These are phyloP conservation scores for Oostethus manadensis DNA, from an alignment of 2,113 vertebrate species.

Conservation along the genomic window DNA sequence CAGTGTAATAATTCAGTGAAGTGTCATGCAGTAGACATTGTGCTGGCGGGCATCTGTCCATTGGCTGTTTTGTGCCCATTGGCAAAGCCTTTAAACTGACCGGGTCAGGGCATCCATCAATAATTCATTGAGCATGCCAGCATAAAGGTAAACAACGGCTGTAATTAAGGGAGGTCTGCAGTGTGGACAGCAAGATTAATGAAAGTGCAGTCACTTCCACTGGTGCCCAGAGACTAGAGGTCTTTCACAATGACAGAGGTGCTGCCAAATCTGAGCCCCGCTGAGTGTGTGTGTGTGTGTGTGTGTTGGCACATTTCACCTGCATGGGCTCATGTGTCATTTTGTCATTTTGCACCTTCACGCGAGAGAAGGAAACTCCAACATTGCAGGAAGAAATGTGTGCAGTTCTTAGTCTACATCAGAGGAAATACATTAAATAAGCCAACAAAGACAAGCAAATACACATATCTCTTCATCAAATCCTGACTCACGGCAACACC, in stretches of 20 bases:
- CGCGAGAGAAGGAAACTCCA: not conserved
- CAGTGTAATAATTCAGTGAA: slow-evolving; percentile 46
- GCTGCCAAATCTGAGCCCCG: slow-evolving; percentile 42
- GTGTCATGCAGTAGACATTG: slow-evolving; percentile 26
- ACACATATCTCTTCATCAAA: not conserved
- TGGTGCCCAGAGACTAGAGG: slow-evolving; percentile 51
- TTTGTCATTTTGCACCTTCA: not conserved
- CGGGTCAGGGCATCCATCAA: slow-evolving; percentile 55
- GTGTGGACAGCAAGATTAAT: slow-evolving; percentile 64
- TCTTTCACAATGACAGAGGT: slow-evolving; percentile 42
- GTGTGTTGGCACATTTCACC: not conserved
- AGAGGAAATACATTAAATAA: slow-evolving; percentile 1
- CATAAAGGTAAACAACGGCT: slow-evolving; percentile 65
- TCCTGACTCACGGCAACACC: not conserved
- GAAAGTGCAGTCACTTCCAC: slow-evolving; percentile 59
- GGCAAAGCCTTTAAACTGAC: slow-evolving; percentile 49
- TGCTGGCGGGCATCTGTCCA: slow-evolving; percentile 43
- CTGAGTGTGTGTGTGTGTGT: slow-evolving; percentile 2
- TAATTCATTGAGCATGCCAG: slow-evolving; percentile 63
- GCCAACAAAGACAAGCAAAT: not conserved
- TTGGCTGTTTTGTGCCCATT: slow-evolving; percentile 39
- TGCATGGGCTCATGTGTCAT: not conserved
- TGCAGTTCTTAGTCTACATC: not conserved
- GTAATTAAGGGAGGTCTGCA: slow-evolving; percentile 66
- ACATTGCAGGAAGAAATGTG: not conserved